Evolutionary conservation across 2,113 vertebrate species (phyloP).

Genomic region (Chitala chitala): DNA sequence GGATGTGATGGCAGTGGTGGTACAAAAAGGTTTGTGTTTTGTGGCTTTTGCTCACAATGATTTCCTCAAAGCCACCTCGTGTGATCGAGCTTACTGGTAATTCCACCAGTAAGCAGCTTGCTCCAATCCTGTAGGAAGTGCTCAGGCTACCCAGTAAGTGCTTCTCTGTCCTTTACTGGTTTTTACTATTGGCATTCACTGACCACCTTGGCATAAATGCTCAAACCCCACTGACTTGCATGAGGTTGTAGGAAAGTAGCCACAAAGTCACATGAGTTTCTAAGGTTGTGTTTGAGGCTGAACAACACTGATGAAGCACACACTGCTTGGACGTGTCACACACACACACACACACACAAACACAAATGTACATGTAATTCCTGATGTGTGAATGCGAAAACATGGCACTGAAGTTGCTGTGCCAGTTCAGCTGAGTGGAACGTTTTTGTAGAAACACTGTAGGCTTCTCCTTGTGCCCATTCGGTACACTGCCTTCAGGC

Average conservation of each 20-base stretch:
- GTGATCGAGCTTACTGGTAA: constrained; percentile 27
- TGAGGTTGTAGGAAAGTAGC: neutral
- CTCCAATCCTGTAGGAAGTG: constrained; percentile 9
- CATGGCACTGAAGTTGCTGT: too few relatives aligned
- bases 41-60: constrained; percentile 18
- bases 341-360: neutral
- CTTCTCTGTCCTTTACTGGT: neutral
- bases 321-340: too few relatives aligned
- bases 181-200: neutral
- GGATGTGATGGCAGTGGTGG: neutral
- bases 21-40: neutral
- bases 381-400: too few relatives aligned
- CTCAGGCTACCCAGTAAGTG: neutral
- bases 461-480: neutral
- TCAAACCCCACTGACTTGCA: too few relatives aligned
- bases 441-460: neutral
- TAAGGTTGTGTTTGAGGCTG: too few relatives aligned
- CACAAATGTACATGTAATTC: neutral
- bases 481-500: too few relatives aligned
- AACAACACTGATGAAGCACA: too few relatives aligned
- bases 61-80: neutral
- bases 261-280: too few relatives aligned
- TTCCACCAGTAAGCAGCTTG: constrained; percentile 26
- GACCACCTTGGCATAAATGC: neutral
- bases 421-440: neutral